Base-by-base conservation (phyloP, 2,113 vertebrate genomes). In the Regulus satrapa region DNA sequence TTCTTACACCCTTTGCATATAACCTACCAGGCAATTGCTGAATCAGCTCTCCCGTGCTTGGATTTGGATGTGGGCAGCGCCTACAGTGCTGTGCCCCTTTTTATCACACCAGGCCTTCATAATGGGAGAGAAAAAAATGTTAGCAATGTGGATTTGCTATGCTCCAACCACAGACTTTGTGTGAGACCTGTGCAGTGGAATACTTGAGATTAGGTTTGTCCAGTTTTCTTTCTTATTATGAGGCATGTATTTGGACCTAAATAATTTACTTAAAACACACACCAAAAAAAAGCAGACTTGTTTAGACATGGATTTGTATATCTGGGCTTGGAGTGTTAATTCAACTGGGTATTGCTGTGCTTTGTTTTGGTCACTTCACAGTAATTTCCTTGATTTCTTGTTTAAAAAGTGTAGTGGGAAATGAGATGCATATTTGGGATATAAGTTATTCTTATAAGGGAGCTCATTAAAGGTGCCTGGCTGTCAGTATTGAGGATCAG, bases 301-400 rank as follows among this genome's bases (percentile, higher is more conserved):
- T 74, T 95, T 74, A 75, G 79, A 82, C 26, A 23, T 18, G 40
- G 51, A 23, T 66, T 94, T 77, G 3, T 14, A 18, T 25, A n/a
- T 24, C 9, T 55, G 61, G 36, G 14, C 16, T 76, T 51, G 49
- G 26, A 87, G 40, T 32, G 25, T 14, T 49, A 28, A 54, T 34
- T 61, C 4, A 75, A 41, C 25, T 61, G 46, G 45, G 58, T 82
- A 18, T 77, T 93, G 74, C 78, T 89, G 26, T 54, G 20, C 31
- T 21, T 52, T 86, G 63, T 76, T 96, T 95, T 93, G 82, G 40
- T 80, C 17, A 14, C 73, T 79, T 72, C 68, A 55, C 71, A 92
- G 16, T 61, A 0, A 28, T 68, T 95, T 95, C 67, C 58, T 12
- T 7, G 20, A 69, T 40, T 62, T 54, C 28, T 92, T 93, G 74